Evolutionary conservation across 2,113 vertebrate species (phyloP).

Genomic region (Labrus mixtus): DNA sequence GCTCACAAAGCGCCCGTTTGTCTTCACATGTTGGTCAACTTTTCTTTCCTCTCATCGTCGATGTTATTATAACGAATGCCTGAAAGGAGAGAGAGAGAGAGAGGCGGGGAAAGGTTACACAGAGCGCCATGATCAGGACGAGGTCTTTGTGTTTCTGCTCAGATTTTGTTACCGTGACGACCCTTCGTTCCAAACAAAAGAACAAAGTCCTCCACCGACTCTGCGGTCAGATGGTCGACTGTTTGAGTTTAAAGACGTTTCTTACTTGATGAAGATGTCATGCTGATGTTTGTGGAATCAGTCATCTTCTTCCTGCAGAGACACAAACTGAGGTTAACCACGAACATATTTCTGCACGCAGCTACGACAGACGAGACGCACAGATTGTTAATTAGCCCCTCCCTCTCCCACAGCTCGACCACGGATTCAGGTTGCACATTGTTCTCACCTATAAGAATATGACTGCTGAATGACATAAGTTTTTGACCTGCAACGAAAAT

Average conservation of each 20-base stretch:
- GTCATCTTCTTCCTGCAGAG: conserved; percentile 38
- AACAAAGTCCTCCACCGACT: too few relatives aligned
- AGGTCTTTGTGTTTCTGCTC: too few relatives aligned
- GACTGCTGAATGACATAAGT: conserved; percentile 50
- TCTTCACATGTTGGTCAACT: conserved; percentile 36
- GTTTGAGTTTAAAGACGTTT: not conserved
- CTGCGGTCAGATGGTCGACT: too few relatives aligned
- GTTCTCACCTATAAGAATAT: conserved; percentile 37
- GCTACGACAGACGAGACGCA: not conserved
- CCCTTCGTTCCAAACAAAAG: too few relatives aligned
- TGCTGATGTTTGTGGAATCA: not conserved
- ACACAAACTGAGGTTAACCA: conserved; percentile 1
- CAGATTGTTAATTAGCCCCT: not conserved
- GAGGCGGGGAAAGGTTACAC: too few relatives aligned
- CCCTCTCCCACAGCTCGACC: conserved; percentile 10
- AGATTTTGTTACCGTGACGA: too few relatives aligned
- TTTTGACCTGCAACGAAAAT: conserved; percentile 54
- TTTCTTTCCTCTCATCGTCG: not conserved
- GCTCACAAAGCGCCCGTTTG: not conserved
- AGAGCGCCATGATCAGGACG: too few relatives aligned
- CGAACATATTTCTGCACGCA: not conserved
- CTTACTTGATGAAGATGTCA: conserved; percentile 60
- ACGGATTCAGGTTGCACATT: conserved; percentile 2
- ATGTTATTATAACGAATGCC: conserved; percentile 51
- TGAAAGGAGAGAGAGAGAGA: conserved; percentile 19